Evolutionary conservation across 2,888 invertebrate genomes (phyloP).

Genomic region (Philaethria dido): DNA sequence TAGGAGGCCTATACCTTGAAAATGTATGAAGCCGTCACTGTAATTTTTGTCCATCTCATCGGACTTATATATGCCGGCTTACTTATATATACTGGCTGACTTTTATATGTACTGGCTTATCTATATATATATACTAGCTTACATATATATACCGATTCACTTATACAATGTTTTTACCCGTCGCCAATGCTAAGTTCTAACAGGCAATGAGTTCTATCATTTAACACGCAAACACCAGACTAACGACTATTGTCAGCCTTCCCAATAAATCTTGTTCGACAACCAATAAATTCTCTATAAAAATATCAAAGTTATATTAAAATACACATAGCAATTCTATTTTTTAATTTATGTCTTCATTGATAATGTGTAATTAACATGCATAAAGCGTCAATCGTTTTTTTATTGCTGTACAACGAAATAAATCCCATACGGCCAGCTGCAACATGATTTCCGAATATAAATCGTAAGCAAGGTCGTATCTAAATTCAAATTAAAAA

Average conservation of each 20-base stretch:
- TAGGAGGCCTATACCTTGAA: too few relatives aligned
- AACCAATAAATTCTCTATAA: conserved; percentile 1
- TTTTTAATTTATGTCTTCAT: conserved; percentile 64
- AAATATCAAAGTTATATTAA: background rate
- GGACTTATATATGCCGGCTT: too few relatives aligned
- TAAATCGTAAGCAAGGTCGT: conserved; percentile 55
- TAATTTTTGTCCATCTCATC: too few relatives aligned
- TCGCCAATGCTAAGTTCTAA: too few relatives aligned
- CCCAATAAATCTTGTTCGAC: background rate
- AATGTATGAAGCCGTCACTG: too few relatives aligned
- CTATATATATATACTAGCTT: too few relatives aligned
- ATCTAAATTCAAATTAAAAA: conserved; percentile 48
- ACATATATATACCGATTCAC: too few relatives aligned
- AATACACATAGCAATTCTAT: background rate
- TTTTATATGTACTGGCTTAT: too few relatives aligned
- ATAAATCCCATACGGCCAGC: conserved; percentile 64
- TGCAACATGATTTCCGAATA: conserved; percentile 60
- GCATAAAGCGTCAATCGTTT: conserved; percentile 54
- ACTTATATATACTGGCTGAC: too few relatives aligned
- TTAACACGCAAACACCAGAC: too few relatives aligned
- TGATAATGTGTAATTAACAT: conserved; percentile 59
- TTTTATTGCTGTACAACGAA: conserved; percentile 64
- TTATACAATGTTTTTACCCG: too few relatives aligned
- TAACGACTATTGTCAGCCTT: background rate
- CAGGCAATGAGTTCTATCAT: too few relatives aligned